phyloP scores from a whole-genome alignment of 2,113 vertebrate genomes.

The Hymenochirus boettgeri region DNA sequence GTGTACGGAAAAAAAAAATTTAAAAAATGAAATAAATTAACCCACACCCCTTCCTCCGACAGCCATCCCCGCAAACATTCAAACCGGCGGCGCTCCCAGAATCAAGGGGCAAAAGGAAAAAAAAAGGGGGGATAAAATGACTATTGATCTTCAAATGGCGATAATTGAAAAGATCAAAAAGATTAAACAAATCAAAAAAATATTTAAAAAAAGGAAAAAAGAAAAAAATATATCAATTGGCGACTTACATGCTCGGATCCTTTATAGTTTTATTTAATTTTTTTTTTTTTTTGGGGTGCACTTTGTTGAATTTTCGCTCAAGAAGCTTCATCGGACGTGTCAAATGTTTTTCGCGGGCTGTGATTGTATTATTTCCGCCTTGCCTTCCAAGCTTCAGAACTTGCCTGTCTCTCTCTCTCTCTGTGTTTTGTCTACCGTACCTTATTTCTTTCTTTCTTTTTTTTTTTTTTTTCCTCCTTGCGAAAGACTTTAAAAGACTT shows the following conservation, averaged over 20 bases:
- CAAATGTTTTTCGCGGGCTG: conserved; percentile 98
- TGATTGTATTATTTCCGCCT: conserved; percentile 99
- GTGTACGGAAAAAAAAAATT: no score
- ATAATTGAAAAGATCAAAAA: conserved; percentile 99
- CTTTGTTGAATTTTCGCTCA: conserved; percentile 94
- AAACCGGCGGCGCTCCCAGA: no score
- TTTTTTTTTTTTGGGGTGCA: conserved; percentile 83
- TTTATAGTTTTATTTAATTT: no score
- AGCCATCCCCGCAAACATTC: conserved; percentile 88
- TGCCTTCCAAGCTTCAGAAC: conserved; percentile 99
- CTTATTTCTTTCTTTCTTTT: conserved; percentile 96
- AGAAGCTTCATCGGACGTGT: conserved; percentile 98
- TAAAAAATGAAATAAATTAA: conserved; percentile 76
- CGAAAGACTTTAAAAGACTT: conserved; percentile 99
- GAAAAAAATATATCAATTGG: conserved; percentile 77
- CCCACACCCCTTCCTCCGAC: no score
- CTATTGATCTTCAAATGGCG: conserved; percentile 99
- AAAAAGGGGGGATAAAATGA: conserved; percentile 90
- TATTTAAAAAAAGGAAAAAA: no score
- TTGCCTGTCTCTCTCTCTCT: no score
- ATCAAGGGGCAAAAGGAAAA: conserved; percentile 80
- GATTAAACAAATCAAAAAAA: no score
- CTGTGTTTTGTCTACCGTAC: no score
- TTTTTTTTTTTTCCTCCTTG: conserved; percentile 91
- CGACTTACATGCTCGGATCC: conserved; percentile 99